Evolutionary conservation across 2,888 invertebrate genomes (phyloP).

Genomic region (Willowsia nigromaculata): DNA sequence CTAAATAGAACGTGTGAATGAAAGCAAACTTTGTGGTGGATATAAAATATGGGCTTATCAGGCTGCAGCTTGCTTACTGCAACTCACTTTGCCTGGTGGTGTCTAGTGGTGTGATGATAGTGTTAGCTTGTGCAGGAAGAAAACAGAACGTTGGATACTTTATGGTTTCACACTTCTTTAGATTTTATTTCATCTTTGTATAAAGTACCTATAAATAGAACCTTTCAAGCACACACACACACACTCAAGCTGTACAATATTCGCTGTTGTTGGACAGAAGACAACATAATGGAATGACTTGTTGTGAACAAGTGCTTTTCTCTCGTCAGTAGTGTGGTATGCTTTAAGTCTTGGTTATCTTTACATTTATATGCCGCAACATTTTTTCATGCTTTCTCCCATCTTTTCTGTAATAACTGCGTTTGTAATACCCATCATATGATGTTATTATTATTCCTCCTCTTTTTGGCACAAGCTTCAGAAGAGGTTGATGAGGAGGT

Average conservation of each 20-base stretch:
- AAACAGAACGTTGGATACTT: not conserved
- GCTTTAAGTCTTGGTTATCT: not conserved
- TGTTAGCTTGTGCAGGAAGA: not conserved
- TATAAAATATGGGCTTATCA: slow-evolving; percentile 35
- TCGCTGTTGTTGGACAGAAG: not conserved
- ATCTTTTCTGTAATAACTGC: not conserved
- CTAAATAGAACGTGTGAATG: slow-evolving; percentile 18
- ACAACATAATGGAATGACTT: slow-evolving; percentile 39
- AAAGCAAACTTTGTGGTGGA: slow-evolving; percentile 24
- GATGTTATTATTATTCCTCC: slow-evolving; percentile 7
- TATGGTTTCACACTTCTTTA: slow-evolving; percentile 46
- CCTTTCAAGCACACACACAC: not conserved
- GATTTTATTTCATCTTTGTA: slow-evolving; percentile 2
- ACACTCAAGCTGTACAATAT: slow-evolving; percentile 7
- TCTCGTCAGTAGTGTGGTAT: not conserved
- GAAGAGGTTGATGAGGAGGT: not conserved
- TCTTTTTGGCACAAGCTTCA: not conserved
- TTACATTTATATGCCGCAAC: no score
- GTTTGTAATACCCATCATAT: not conserved
- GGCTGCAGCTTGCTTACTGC: slow-evolving; percentile 23
- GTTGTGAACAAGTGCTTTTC: slow-evolving; percentile 7
- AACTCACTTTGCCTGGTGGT: not conserved
- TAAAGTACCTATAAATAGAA: slow-evolving; percentile 5
- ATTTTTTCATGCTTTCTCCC: no score
- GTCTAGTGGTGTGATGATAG: not conserved